Percentiles rank a stretch among this genome's conserved stretches.
Evolutionary conservation across 2,888 invertebrate species (phyloP).

Genomic region (Podabrus alpinus): DNA sequence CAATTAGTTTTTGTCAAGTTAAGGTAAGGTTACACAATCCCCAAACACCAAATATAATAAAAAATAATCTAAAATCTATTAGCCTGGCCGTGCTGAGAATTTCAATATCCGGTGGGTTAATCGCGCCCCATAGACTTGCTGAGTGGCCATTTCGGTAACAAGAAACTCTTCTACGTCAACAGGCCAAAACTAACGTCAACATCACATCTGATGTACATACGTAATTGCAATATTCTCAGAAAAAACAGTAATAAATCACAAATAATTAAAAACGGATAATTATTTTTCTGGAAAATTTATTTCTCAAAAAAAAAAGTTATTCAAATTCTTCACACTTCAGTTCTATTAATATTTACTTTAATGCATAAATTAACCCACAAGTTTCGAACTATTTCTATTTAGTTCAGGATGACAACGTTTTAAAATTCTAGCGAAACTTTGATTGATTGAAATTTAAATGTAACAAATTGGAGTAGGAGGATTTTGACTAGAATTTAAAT

Average conservation of each 20-base stretch:
- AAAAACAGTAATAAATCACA: background rate
- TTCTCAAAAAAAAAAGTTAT: background rate
- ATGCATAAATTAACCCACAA: background rate
- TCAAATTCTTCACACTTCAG: background rate
- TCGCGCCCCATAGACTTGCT: background rate
- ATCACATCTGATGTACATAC: background rate
- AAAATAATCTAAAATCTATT: background rate
- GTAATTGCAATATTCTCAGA: background rate
- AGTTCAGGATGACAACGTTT: background rate
- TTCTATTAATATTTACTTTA: background rate
- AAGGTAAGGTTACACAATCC: background rate
- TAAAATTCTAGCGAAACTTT: background rate
- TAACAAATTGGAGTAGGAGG: background rate
- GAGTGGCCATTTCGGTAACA: background rate
- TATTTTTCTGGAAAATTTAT: background rate
- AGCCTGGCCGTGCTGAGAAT: background rate
- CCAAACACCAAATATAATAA: background rate
- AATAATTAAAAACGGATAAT: background rate
- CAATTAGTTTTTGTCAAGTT: background rate
- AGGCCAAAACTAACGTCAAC: background rate
- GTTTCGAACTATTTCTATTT: background rate
- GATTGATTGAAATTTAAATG: background rate
- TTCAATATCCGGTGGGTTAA: background rate
- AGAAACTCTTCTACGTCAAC: background rate
- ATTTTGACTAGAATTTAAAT: background rate